phyloP scores from a whole-genome alignment of 1,140 invertebrate species.

The Bombus soroeensis region DNA sequence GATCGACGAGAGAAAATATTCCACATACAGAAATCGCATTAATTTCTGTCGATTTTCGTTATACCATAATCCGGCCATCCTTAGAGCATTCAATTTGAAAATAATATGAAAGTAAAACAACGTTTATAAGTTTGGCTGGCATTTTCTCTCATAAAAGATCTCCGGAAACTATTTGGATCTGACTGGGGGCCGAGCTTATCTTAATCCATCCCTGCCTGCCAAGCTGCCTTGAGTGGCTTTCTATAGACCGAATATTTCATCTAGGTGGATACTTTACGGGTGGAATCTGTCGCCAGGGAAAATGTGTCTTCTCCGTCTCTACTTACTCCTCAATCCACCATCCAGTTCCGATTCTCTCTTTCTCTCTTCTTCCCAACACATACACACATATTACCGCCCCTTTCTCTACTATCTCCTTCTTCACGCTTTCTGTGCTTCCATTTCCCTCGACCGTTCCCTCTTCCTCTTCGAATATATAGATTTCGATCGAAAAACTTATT shows the following conservation, averaged over 20 bases:
- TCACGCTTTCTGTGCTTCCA: conserved; percentile 2
- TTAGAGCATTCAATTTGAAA: neutral
- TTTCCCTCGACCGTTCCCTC: neutral
- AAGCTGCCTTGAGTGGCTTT: conserved; percentile 57
- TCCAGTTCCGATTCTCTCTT: neutral
- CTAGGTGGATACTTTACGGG: conserved; percentile 61
- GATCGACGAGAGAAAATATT: neutral
- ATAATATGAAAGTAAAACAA: conserved; percentile 39
- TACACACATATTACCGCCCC: neutral
- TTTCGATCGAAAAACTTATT: conserved; percentile 55
- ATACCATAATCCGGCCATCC: neutral
- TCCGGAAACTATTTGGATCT: conserved; percentile 52
- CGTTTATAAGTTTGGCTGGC: conserved; percentile 19
- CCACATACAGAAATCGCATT: neutral
- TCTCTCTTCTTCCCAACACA: neutral
- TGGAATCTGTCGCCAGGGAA: conserved; percentile 61
- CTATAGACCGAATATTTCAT: conserved; percentile 64
- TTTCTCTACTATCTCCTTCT: neutral
- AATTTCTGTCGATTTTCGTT: neutral
- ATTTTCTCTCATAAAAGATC: conserved; percentile 26
- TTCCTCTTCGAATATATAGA: conserved; percentile 41
- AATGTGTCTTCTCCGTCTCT: conserved; percentile 52
- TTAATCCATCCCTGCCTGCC: conserved; percentile 57
- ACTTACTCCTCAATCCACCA: neutral
- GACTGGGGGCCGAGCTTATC: conserved; percentile 48